Evolutionary conservation across 2,797 vertebrate genomes (phyloP).

Genomic region (Podarcis lilfordi): DNA sequence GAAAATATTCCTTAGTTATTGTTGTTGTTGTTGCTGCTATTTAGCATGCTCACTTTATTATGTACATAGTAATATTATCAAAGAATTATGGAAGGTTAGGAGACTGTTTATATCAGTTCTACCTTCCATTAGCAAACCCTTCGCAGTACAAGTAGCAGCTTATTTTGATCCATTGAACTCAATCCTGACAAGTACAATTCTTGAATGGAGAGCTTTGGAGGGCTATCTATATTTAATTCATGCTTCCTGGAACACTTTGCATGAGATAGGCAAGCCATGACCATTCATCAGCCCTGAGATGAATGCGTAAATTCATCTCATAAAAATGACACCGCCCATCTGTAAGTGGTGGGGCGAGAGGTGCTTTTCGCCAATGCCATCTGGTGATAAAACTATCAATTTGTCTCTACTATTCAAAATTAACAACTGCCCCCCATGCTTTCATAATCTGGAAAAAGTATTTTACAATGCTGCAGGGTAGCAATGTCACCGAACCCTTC

Average conservation of each 20-base stretch:
- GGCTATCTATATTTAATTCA: background rate
- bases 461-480: background rate
- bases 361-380: background rate
- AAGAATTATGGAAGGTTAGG: background rate
- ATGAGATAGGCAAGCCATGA: slow-evolving; percentile 30
- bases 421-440: background rate
- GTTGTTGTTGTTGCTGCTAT: background rate
- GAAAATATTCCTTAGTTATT: background rate
- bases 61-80: background rate
- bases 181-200: slow-evolving; percentile 28
- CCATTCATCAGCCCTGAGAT: background rate
- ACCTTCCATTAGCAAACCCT: background rate
- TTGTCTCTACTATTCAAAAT: background rate
- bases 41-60: background rate
- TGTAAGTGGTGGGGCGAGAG: slow-evolving; percentile 11
- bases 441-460: background rate
- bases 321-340: background rate
- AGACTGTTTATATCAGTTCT: background rate
- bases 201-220: background rate
- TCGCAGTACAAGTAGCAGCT: background rate
- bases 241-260: background rate
- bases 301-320: background rate
- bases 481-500: background rate
- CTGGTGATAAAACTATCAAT: background rate
- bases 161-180: slow-evolving; percentile 16